Evolutionary conservation across 92 coral and sea anemone species (phyloP), one percentile per base, ranked within the genome.

Genomic region (Isaurus tuberculatus): DNA sequence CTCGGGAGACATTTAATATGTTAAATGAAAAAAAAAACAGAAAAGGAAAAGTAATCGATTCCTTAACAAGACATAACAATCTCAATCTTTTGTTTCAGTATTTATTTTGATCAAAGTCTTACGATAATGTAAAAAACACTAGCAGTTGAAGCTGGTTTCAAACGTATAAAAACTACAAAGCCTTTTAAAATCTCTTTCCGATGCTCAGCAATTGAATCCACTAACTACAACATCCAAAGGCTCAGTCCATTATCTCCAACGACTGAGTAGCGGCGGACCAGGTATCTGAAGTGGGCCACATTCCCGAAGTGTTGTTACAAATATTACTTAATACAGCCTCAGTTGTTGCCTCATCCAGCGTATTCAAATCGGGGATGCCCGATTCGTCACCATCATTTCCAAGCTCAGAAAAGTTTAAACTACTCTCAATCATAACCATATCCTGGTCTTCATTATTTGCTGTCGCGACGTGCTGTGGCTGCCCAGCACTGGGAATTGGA

Each of bases 251-350:
- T 19, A 93, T 93, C 84, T 93, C 93, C 66, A 93, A 80, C 11
- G 97, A 84, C 86, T 92, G 97, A 27, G 91, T 72, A 65, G 81
- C 80, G 7, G 89, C 9, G 65, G 85, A 66, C 64, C 61, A 71
- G 31, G 91, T 83, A 71, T 93, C 97, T 67, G 87, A 57, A 48
- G 98, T 93, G 13, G 98, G 98, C 98, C 98, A 93, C 55, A 93
- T 92, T 43, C 98, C 98, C 31, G 94, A 91, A 48, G 98, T 93
- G 72, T 93, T 93, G 84, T 93, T 93, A 57, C 98, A 93, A 91
- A 93, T 93, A 82, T 91, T 91, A 43, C 98, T 93, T 23, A 93
- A 65, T 13, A 93, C 98, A 40, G 92, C 97, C 33, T 92, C 97
- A 1, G 97, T 89, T 8, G 97, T 92, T 7, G 92, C 98, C n/a